Conservation (phyloP, 2,888 invertebrate species). For the Onchidella celtica region DNA sequence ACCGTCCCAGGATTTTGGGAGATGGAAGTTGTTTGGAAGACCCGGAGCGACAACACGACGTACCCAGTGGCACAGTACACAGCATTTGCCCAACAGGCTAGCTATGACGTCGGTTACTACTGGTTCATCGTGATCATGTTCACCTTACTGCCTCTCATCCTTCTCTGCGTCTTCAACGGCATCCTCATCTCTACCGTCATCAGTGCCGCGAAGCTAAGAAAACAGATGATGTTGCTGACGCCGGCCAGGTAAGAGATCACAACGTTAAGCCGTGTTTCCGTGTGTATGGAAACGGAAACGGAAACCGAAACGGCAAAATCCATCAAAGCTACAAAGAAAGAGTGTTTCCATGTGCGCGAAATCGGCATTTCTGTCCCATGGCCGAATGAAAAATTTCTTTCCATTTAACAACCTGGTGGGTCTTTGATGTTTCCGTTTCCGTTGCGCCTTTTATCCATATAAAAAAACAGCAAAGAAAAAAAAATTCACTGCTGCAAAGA, state of each 20-base stretch:
- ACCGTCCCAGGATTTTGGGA: conserved; percentile 87
- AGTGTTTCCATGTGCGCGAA: too few species aligned
- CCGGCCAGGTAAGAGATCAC: conserved; percentile 20
- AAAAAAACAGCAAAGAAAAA: too few species aligned
- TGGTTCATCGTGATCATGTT: conserved; percentile 81
- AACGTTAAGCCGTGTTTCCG: neutral
- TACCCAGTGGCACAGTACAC: conserved; percentile 59
- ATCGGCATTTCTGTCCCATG: too few species aligned
- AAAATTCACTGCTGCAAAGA: too few species aligned
- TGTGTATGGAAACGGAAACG: conserved; percentile 1
- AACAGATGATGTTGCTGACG: conserved; percentile 59
- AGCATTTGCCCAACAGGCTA: conserved; percentile 82
- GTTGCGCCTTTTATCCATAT: too few species aligned
- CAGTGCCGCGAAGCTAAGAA: conserved; percentile 63
- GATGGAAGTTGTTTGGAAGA: conserved; percentile 54
- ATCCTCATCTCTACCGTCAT: conserved; percentile 85
- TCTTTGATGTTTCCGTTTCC: too few species aligned
- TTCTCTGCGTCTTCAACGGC: conserved; percentile 87
- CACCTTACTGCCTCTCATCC: conserved; percentile 85
- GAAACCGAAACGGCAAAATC: too few species aligned
- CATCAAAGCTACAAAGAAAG: too few species aligned
- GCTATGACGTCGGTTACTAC: conserved; percentile 84
- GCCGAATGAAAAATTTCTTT: too few species aligned
- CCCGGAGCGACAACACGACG: conserved; percentile 44
- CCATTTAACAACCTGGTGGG: too few species aligned